Conservation (phyloP, 2,888 invertebrate genomes). For the Cryptosula pallasiana region DNA sequence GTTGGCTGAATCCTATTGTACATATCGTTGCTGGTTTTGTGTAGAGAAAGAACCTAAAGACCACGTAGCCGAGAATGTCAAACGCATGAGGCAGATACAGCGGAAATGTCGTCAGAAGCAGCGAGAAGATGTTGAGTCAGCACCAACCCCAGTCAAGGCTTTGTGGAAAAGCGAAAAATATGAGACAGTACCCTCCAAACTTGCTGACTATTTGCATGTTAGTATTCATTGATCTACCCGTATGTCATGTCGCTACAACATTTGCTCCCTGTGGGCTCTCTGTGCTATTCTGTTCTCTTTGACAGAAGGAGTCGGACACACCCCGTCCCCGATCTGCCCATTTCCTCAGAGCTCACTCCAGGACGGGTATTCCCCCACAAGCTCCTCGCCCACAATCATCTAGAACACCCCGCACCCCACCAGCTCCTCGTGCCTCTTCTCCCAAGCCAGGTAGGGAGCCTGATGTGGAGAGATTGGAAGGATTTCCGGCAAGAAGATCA, state of each 20-base stretch:
- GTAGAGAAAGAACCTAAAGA: constrained; percentile 40
- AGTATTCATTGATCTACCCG: not conserved
- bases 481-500: not conserved
- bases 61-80: constrained; percentile 48
- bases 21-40: not conserved
- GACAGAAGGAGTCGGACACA: constrained; percentile 38
- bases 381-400: constrained; percentile 27
- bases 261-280: not conserved
- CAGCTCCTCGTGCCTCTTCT: constrained; percentile 23
- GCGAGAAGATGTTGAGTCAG: constrained; percentile 30
- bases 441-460: constrained; percentile 17
- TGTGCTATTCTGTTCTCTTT: constrained; percentile 20
- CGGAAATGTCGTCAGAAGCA: constrained; percentile 39
- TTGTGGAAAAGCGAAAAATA: constrained; percentile 52
- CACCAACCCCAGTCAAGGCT: constrained; percentile 46
- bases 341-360: constrained; percentile 49
- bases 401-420: not conserved
- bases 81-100: constrained; percentile 51
- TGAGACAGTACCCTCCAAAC: constrained; percentile 43
- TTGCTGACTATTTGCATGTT: constrained; percentile 41
- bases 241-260: not conserved
- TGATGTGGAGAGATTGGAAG: not conserved
- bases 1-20: too few species aligned
- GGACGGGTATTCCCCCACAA: constrained; percentile 32
- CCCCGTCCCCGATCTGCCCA: constrained; percentile 44